Percentiles rank a stretch among this genome's conserved stretches.
phyloP scores from a whole-genome alignment of 2,113 vertebrate species.

The Grus americana region DNA sequence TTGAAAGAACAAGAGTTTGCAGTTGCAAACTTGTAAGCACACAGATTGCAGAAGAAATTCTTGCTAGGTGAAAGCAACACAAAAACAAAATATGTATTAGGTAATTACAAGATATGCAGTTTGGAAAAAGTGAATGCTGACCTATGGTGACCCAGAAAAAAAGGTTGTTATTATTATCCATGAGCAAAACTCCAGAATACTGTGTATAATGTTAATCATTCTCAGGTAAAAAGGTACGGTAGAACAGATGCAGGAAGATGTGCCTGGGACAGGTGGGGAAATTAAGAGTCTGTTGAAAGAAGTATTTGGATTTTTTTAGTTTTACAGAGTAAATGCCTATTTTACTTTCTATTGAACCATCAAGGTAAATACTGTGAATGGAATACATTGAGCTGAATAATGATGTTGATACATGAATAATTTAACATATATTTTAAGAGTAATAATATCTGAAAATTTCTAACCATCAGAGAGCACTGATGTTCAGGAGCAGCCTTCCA shows the following conservation, averaged over 20 bases:
- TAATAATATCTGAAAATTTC: neutral
- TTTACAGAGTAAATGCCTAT: neutral
- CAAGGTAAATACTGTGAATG: neutral
- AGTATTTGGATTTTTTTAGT: neutral
- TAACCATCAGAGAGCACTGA: neutral
- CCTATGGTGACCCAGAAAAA: neutral
- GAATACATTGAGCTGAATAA: neutral
- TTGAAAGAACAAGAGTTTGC: neutral
- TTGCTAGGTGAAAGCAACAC: neutral
- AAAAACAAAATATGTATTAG: neutral
- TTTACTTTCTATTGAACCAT: neutral
- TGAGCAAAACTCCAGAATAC: neutral
- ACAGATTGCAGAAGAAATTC: neutral
- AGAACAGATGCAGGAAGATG: neutral
- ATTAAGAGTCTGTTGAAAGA: neutral
- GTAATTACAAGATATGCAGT: neutral
- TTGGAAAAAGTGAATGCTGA: neutral
- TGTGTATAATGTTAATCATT: neutral
- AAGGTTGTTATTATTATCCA: neutral
- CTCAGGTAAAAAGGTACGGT: neutral
- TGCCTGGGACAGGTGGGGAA: neutral
- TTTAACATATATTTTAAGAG: neutral
- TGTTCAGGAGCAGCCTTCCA: neutral
- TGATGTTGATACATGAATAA: neutral
- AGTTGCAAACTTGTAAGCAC: neutral